Percentiles rank a stretch among this genome's conserved stretches.
Conservation (phyloP, 2,888 invertebrate genomes). For the Osmoderma eremita region DNA sequence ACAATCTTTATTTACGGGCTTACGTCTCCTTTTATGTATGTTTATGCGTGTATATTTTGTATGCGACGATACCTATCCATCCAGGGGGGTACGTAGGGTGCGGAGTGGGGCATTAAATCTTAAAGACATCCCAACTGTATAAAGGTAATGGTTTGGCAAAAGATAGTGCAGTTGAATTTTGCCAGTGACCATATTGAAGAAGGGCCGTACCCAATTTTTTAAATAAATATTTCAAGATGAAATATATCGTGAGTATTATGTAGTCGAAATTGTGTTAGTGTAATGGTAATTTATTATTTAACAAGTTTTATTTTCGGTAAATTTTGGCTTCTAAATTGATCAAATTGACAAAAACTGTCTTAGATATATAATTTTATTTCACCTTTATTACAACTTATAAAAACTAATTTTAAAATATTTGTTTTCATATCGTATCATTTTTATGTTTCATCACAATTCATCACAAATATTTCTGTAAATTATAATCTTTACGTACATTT, state of each 20-base stretch:
- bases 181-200: constrained; percentile 19
- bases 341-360: too few species aligned
- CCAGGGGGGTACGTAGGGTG: constrained; percentile 28
- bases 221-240: constrained; percentile 30
- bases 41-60: constrained; percentile 7
- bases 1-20: constrained; percentile 12
- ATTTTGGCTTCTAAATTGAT: too few species aligned
- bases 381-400: too few species aligned
- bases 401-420: too few species aligned
- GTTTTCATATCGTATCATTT: too few species aligned
- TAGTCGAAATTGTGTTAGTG: neutral
- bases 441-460: too few species aligned
- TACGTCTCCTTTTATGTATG: neutral
- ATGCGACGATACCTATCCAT: constrained; percentile 6
- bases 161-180: constrained; percentile 31
- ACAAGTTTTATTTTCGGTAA: too few species aligned
- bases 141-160: constrained; percentile 13
- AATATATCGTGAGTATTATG: constrained; percentile 37
- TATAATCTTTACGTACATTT: too few species aligned
- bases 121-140: constrained; percentile 18
- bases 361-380: too few species aligned
- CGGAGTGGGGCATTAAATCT: constrained; percentile 33
- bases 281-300: too few species aligned
- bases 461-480: too few species aligned
- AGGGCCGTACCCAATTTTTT: neutral